Percentiles rank a stretch among this genome's conserved stretches.
These are phyloP conservation scores for Grammomys surdaster DNA, from an alignment of 2,113 vertebrate species.

Conservation along the genomic window DNA sequence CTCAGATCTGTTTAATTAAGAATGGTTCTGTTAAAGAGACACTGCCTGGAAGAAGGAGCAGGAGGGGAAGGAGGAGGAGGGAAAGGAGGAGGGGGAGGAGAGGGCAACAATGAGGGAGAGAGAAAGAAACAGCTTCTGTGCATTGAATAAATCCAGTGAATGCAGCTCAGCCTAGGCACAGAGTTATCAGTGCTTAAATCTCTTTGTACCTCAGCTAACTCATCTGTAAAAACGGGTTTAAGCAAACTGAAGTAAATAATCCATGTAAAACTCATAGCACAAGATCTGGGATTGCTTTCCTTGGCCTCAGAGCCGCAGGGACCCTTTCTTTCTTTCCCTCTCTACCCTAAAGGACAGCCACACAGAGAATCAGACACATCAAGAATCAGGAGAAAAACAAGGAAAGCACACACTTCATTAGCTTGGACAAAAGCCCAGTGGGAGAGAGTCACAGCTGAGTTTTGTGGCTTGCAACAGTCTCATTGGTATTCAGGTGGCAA, in stretches of 20 bases:
- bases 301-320: background rate
- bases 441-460: background rate
- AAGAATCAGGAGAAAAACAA: constrained; percentile 4
- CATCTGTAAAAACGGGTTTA: background rate
- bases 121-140: background rate
- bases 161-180: background rate
- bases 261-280: background rate
- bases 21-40: background rate
- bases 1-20: background rate
- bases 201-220: constrained; percentile 7
- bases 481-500: constrained; percentile 2
- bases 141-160: background rate
- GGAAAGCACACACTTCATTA: background rate
- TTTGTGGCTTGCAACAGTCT: constrained; percentile 40
- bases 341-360: background rate
- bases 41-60: background rate
- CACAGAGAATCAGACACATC: background rate
- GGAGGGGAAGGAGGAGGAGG: background rate
- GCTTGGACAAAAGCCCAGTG: background rate
- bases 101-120: background rate
- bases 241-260: background rate
- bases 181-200: background rate
- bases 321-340: background rate
- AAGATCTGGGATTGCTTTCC: background rate
- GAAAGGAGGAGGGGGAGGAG: background rate